phyloP scores from a whole-genome alignment of 2,113 vertebrate species.

The Spilogale gracilis region DNA sequence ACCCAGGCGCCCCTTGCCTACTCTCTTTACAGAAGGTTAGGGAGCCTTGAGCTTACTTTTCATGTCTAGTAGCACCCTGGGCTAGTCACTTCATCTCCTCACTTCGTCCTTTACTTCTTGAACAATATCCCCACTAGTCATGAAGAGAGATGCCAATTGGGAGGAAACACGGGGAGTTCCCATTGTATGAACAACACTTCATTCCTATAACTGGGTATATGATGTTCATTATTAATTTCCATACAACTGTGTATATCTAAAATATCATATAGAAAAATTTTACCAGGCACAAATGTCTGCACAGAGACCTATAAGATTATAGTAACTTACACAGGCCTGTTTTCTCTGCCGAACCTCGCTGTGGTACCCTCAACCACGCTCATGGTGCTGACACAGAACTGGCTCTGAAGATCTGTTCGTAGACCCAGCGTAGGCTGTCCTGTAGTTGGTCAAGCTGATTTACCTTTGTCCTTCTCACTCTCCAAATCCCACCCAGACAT shows the following conservation, averaged over 20 bases:
- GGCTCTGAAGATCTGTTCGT: background rate
- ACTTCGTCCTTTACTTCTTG: background rate
- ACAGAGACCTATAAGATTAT: background rate
- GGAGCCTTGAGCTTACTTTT: background rate
- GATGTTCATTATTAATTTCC: background rate
- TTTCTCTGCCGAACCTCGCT: background rate
- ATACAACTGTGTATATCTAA: background rate
- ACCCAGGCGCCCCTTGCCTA: background rate
- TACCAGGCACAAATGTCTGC: background rate
- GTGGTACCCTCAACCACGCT: background rate
- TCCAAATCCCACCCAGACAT: background rate
- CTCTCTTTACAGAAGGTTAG: background rate
- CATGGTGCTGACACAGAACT: background rate
- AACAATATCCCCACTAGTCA: background rate
- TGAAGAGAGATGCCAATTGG: background rate
- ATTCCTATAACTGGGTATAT: background rate
- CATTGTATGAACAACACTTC: background rate
- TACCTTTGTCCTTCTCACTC: background rate
- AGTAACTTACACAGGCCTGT: background rate
- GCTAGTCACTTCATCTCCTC: background rate
- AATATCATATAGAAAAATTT: background rate
- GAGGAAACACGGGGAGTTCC: background rate
- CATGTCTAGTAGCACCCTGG: background rate
- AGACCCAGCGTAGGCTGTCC: background rate
- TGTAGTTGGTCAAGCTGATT: background rate